Percentiles rank a stretch among this genome's conserved stretches.
Evolutionary conservation across 2,888 invertebrate species (phyloP).

Genomic region (Sisyra terminalis): DNA sequence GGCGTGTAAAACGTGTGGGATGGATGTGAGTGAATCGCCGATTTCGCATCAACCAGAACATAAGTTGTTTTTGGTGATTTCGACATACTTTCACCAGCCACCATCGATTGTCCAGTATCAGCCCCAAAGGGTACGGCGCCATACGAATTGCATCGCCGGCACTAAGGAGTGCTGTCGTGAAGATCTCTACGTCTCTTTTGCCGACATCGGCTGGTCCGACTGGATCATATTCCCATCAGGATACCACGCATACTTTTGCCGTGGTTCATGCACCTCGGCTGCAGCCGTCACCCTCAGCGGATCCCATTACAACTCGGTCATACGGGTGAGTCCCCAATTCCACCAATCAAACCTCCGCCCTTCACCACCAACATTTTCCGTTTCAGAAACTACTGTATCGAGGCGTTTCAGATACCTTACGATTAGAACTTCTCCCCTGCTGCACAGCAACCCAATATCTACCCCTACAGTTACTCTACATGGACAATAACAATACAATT

Average conservation of each 20-base stretch:
- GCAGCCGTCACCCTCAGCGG: constrained; percentile 49
- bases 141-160: constrained; percentile 50
- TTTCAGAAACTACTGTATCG: constrained; percentile 52
- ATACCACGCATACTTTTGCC: constrained; percentile 78
- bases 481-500: constrained; percentile 62
- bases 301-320: constrained; percentile 52
- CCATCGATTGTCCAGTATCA: constrained; percentile 20
- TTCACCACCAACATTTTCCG: too few relatives aligned
- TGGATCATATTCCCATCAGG: constrained; percentile 74
- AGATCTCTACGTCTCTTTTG: constrained; percentile 65
- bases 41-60: constrained; percentile 53
- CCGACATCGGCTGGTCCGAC: constrained; percentile 74
- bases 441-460: constrained; percentile 75
- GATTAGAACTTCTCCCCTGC: constrained; percentile 60
- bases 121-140: constrained; percentile 28
- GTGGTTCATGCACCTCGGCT: constrained; percentile 60
- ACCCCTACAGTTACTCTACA: constrained; percentile 60
- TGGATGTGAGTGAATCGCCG: constrained; percentile 42
- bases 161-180: constrained; percentile 70
- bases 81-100: constrained; percentile 54
- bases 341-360: too few relatives aligned
- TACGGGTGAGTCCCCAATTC: constrained; percentile 54
- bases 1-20: constrained; percentile 60
- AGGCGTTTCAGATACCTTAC: constrained; percentile 26
- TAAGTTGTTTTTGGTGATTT: constrained; percentile 62